Evolutionary conservation across 2,113 vertebrate genomes (phyloP).

Genomic region (Tauraco erythrolophus): DNA sequence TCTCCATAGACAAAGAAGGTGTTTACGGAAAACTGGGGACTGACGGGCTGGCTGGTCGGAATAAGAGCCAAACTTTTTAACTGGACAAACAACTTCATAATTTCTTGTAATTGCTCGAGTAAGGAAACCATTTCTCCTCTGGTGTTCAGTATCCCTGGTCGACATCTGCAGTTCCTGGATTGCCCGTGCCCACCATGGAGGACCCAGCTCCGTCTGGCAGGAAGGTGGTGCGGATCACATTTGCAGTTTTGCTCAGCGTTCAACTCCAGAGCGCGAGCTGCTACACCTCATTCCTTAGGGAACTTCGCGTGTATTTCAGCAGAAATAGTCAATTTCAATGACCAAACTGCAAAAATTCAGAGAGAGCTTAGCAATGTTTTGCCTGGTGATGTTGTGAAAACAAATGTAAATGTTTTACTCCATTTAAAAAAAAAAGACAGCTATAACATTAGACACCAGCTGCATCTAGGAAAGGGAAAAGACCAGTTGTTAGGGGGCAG

Average conservation of each 20-base stretch:
- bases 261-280: neutral
- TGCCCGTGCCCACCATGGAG: rapidly evolving
- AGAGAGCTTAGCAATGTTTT: neutral
- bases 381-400: neutral
- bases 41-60: neutral
- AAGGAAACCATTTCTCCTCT: neutral
- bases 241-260: neutral
- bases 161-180: neutral
- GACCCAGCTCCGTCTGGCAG: neutral
- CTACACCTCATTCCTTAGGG: neutral
- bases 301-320: neutral
- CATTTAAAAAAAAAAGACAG: neutral
- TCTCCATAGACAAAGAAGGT: neutral
- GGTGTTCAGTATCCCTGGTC: neutral
- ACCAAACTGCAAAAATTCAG: neutral
- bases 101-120: neutral
- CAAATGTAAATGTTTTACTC: neutral
- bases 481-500: neutral
- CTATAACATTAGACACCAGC: neutral
- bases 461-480: neutral
- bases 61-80: neutral
- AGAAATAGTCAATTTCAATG: neutral
- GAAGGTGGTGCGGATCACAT: neutral
- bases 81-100: neutral
- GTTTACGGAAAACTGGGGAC: neutral